phyloP scores from a whole-genome alignment of 1,140 invertebrate species.

The Brachionus calyciflorus region DNA sequence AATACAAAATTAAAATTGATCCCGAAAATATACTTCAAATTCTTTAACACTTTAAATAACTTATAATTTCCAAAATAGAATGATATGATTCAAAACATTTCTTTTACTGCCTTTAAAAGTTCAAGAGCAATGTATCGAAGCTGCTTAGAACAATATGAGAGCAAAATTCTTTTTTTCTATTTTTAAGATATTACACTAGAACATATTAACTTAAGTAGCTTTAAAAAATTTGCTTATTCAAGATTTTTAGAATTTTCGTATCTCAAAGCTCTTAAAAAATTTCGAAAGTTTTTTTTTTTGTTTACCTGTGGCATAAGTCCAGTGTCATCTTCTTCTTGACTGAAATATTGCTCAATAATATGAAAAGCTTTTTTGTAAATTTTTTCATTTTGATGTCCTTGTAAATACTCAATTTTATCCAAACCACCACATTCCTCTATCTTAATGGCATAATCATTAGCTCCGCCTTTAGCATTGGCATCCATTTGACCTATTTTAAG shows the following conservation, averaged over 20 bases:
- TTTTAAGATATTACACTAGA: too few relatives aligned
- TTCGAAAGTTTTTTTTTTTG: not conserved
- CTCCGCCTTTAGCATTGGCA: slow-evolving; percentile 66
- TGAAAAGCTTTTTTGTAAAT: slow-evolving; percentile 92
- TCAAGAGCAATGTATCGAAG: too few relatives aligned
- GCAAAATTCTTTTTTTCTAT: too few relatives aligned
- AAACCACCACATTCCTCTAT: slow-evolving; percentile 93
- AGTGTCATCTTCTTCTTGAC: slow-evolving; percentile 65
- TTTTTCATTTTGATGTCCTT: slow-evolving; percentile 87
- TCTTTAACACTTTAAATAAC: too few relatives aligned
- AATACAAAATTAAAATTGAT: too few relatives aligned
- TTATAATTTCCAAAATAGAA: too few relatives aligned
- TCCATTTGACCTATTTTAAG: slow-evolving; percentile 83
- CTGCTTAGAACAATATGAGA: too few relatives aligned
- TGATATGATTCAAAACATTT: too few relatives aligned
- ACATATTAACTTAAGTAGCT: too few relatives aligned
- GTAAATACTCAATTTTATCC: slow-evolving; percentile 76
- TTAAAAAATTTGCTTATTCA: not conserved
- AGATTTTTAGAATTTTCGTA: not conserved
- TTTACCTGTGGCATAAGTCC: slow-evolving; percentile 30
- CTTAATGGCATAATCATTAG: slow-evolving; percentile 84
- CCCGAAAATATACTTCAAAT: too few relatives aligned
- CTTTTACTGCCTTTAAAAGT: too few relatives aligned
- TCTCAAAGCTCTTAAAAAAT: not conserved
- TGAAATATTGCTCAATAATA: slow-evolving; percentile 88